Evolutionary conservation across 2,113 vertebrate species (phyloP), one percentile per base, ranked within the genome.

Genomic region (Apodemus sylvaticus): DNA sequence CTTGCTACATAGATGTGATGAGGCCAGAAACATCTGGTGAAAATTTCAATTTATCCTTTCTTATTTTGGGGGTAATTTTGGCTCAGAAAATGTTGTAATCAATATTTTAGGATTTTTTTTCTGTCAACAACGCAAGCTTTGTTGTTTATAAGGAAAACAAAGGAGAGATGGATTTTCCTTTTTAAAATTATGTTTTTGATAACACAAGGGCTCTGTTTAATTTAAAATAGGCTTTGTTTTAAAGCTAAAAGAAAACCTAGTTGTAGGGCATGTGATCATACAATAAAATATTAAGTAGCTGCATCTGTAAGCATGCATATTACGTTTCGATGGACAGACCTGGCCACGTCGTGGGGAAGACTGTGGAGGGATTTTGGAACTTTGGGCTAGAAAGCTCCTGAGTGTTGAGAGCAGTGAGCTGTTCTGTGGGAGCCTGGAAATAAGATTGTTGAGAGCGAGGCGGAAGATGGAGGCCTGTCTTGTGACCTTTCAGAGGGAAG

Each of bases 221-320:
- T 89, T 93, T 88, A 53, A 88, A 83, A 45, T 73, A 60, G 17
- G 29, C 1, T 81, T 88, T 62, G 34, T 51, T 42, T 95, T 82
- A 81, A 71, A 77, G 29, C 81, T 90, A 86, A 66, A 96, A 86
- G 7, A 86, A 94, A 94, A 91, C 74, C 5, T 51, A 64, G 1
- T 82, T 73, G 2, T 64, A 16, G 3, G 2, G 6, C 78, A 39
- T 95, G n/a, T 1, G 78, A 26, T 62, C 91, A 87, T 45, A 86
- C 36, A 92, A 26, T 60, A 39, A 26, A 48, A n/a, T 86, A 92
- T 82, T 81, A 93, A 93, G 83, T 71, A 93, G 86, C 60, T 86
- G 31, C 14, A 94, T 20, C 34, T 76, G 0, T 70, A 73, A 94
- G 9, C 39, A 68, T n/a, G 90, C 11, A 34, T 60, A 2, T 22